phyloP scores from a whole-genome alignment of 2,888 invertebrate species.

The Archips crataeganus region DNA sequence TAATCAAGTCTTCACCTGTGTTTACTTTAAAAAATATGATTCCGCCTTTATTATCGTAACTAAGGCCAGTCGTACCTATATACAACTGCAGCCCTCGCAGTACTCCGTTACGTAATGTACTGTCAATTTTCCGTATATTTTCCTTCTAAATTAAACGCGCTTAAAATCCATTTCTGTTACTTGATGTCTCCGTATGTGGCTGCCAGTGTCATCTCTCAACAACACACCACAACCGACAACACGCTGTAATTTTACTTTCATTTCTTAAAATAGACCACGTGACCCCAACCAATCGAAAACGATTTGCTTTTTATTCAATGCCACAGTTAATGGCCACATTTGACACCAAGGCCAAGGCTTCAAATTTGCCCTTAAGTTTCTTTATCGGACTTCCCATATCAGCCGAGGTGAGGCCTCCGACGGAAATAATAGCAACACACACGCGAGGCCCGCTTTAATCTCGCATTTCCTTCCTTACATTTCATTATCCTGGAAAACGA shows the following conservation, averaged over 20 bases:
- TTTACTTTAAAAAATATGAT: neutral
- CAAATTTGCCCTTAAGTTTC: constrained; percentile 63
- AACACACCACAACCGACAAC: neutral
- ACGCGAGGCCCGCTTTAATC: constrained; percentile 70
- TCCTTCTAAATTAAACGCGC: too few species aligned
- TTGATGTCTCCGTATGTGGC: too few species aligned
- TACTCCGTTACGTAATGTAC: too few species aligned
- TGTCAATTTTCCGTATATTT: too few species aligned
- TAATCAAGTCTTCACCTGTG: neutral
- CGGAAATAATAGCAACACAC: constrained; percentile 70
- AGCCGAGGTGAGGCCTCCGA: constrained; percentile 68
- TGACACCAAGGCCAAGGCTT: constrained; percentile 55
- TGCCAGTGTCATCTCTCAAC: too few species aligned
- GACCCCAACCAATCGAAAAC: neutral
- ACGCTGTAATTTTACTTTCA: constrained; percentile 1
- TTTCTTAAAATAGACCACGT: constrained; percentile 1
- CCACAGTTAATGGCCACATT: constrained; percentile 37
- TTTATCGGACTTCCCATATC: constrained; percentile 66
- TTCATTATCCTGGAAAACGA: constrained; percentile 30
- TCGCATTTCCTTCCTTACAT: constrained; percentile 38
- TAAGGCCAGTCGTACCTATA: neutral
- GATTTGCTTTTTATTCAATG: constrained; percentile 24
- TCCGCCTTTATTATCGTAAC: neutral
- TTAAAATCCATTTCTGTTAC: too few species aligned
- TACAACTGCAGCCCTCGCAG: too few species aligned